phyloP scores from a whole-genome alignment of 30 jellyfish, hydroid and myxozoan species.

The Aurelia sp. region DNA sequence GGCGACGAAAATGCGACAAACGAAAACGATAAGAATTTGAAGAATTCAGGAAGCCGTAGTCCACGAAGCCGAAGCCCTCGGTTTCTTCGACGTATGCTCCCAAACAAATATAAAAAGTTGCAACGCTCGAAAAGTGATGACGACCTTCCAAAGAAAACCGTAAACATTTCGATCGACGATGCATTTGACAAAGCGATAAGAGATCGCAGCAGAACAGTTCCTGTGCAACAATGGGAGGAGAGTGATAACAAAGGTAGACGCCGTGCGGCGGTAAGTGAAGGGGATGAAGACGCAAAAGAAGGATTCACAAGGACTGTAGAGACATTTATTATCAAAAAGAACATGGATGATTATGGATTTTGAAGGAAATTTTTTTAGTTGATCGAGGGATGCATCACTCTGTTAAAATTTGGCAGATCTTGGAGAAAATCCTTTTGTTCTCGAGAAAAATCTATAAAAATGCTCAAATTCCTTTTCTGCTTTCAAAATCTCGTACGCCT shows the following conservation, averaged over 20 bases:
- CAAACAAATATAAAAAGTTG: slow-evolving; percentile 22
- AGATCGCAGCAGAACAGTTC: slow-evolving; percentile 32
- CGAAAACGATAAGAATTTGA: too few species aligned
- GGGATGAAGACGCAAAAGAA: slow-evolving; percentile 23
- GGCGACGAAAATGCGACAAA: too few species aligned
- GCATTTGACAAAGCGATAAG: slow-evolving; percentile 15
- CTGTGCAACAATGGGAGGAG: slow-evolving; percentile 42
- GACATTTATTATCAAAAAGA: slow-evolving; percentile 38
- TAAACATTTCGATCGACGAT: slow-evolving; percentile 56
- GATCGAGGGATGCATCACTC: too few species aligned
- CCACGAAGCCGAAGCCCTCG: slow-evolving; percentile 4
- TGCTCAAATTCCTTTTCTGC: too few species aligned
- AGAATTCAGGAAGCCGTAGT: not conserved
- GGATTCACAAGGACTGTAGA: slow-evolving; percentile 41
- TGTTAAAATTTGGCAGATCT: too few species aligned
- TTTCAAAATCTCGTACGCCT: too few species aligned
- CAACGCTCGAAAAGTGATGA: slow-evolving; percentile 50
- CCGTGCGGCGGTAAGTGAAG: slow-evolving; percentile 63
- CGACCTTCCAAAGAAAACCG: slow-evolving; percentile 11
- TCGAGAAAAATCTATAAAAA: too few species aligned
- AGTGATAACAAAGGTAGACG: slow-evolving; percentile 22
- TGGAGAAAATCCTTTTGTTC: too few species aligned
- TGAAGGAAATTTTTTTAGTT: not conserved
- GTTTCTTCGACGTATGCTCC: slow-evolving; percentile 41
- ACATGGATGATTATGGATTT: slow-evolving; percentile 64